phyloP scores from a whole-genome alignment of 2,797 vertebrate genomes.

The Cyprinodon diabolis region DNA sequence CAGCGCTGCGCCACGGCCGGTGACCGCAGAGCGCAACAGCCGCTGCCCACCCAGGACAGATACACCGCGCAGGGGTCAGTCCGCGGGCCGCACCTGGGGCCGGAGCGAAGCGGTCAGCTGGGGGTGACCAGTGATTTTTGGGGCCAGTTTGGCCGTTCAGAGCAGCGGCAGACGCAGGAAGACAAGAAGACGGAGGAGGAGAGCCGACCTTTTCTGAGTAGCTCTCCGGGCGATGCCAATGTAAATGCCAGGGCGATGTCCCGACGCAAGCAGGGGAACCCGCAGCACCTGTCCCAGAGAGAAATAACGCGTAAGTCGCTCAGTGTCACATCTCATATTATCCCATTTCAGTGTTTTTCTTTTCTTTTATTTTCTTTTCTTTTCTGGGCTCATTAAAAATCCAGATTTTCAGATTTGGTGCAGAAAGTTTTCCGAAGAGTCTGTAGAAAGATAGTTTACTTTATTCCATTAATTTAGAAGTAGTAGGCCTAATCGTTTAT shows the following conservation, averaged over 20 bases:
- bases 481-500: constrained; percentile 10
- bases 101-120: constrained; percentile 29
- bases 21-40: constrained; percentile 42
- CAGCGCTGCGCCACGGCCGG: constrained; percentile 54
- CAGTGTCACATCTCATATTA: neutral
- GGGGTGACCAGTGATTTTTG: constrained; percentile 43
- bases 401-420: constrained; percentile 12
- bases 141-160: constrained; percentile 29
- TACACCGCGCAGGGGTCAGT: constrained; percentile 30
- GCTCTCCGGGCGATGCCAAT: constrained; percentile 96
- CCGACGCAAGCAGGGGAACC: constrained; percentile 99
- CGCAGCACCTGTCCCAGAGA: constrained; percentile 99
- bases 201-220: constrained; percentile 83
- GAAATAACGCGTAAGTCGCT: constrained; percentile 89
- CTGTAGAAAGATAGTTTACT: neutral
- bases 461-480: neutral
- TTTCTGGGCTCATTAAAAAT: constrained; percentile 12
- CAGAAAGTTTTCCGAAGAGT: constrained; percentile 43
- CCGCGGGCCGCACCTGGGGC: constrained; percentile 38
- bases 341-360: neutral
- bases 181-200: constrained; percentile 65
- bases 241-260: constrained; percentile 99
- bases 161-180: neutral
- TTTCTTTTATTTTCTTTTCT: constrained; percentile 2
- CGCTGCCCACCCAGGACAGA: constrained; percentile 22